phyloP scores from a whole-genome alignment of 1,140 invertebrate genomes.

The Leptoteleia sp. region DNA sequence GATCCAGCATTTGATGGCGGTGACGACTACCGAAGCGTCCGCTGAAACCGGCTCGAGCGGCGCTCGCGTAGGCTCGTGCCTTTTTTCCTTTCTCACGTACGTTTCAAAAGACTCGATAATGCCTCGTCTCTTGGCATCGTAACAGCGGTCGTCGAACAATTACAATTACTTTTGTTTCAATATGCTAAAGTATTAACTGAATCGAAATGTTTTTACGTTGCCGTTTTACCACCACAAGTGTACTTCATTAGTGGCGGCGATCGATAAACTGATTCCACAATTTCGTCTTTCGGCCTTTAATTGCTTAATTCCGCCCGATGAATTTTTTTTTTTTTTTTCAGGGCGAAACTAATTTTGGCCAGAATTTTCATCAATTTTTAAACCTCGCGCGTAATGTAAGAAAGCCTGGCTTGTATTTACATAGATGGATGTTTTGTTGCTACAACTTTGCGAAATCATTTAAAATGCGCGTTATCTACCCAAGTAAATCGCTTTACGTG shows the following conservation, averaged over 20 bases:
- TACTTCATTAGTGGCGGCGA: conserved; percentile 37
- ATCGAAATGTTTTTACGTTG: conserved; percentile 41
- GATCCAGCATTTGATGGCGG: conserved; percentile 74
- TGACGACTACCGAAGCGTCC: conserved; percentile 64
- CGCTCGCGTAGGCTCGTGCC: conserved; percentile 19
- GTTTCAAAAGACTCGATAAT: conserved; percentile 52
- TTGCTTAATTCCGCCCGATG: conserved; percentile 37
- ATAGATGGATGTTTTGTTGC: conserved; percentile 49
- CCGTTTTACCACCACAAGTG: conserved; percentile 43
- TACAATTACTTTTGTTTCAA: conserved; percentile 62
- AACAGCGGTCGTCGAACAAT: conserved; percentile 47
- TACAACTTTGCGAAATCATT: conserved; percentile 58
- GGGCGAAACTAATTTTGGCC: too few species aligned
- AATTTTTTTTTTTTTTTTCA: conserved; percentile 15
- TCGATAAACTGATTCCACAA: conserved; percentile 50
- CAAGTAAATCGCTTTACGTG: conserved; percentile 56
- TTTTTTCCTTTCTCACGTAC: conserved; percentile 53
- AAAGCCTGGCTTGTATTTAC: conserved; percentile 25
- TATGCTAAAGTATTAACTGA: conserved; percentile 50
- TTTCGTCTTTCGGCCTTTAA: conserved; percentile 41
- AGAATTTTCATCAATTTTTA: conserved; percentile 29
- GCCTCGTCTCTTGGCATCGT: conserved; percentile 56
- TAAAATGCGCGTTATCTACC: conserved; percentile 53
- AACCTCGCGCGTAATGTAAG: conserved; percentile 7
- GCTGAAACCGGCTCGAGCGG: conserved; percentile 34